Evolutionary conservation across 2,888 invertebrate species (phyloP).

Genomic region (Clostera curtula): DNA sequence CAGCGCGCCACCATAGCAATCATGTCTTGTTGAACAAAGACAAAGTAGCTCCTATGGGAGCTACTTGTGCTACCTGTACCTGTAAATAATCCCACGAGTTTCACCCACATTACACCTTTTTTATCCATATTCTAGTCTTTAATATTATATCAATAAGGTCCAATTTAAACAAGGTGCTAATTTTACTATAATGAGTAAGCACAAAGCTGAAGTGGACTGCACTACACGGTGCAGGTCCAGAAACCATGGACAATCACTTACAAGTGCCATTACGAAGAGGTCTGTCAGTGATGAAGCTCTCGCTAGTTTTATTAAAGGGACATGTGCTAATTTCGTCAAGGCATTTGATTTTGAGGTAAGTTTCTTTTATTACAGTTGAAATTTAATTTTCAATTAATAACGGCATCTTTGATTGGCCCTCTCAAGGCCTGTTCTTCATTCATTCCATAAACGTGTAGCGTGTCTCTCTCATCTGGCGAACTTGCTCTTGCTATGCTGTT

Average conservation of each 20-base stretch:
- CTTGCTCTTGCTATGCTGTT: too few species aligned
- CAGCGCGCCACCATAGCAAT: constrained; percentile 45
- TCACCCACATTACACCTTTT: constrained; percentile 18
- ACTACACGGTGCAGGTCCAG: constrained; percentile 74
- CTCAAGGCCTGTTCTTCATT: too few species aligned
- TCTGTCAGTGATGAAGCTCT: constrained; percentile 75
- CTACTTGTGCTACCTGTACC: constrained; percentile 40
- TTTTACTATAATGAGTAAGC: constrained; percentile 52
- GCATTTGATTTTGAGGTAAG: constrained; percentile 75
- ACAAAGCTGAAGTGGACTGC: constrained; percentile 68
- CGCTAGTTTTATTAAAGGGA: constrained; percentile 72
- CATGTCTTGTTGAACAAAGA: constrained; percentile 46
- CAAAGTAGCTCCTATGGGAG: constrained; percentile 48
- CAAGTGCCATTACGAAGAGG: constrained; percentile 78
- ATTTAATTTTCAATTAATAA: constrained; percentile 1
- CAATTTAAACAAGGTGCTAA: constrained; percentile 5
- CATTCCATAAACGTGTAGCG: too few species aligned
- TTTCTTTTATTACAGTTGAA: constrained; percentile 3
- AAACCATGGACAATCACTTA: constrained; percentile 75
- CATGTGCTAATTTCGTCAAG: constrained; percentile 76
- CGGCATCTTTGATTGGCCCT: too few species aligned
- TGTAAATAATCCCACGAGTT: constrained; percentile 18
- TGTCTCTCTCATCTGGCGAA: too few species aligned
- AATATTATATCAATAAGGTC: constrained; percentile 4
- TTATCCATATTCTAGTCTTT: constrained; percentile 14